Evolutionary conservation across 1,140 invertebrate genomes (phyloP).

Genomic region (Bombus waltoni): DNA sequence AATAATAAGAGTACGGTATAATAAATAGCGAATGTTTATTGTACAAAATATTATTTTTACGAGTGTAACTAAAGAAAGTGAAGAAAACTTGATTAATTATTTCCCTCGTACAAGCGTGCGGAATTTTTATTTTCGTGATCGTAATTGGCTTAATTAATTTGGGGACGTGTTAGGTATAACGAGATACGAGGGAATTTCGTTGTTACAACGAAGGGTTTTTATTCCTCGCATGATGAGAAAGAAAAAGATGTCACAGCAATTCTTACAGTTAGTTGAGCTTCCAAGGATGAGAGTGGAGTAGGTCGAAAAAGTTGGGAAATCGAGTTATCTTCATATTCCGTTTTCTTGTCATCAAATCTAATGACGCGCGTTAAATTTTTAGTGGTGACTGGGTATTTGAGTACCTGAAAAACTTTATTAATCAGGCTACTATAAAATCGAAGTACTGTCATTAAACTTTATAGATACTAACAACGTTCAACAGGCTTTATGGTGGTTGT

Average conservation of each 20-base stretch:
- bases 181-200: not conserved
- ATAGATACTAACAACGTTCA: not conserved
- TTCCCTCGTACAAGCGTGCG: too few relatives aligned
- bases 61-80: too few relatives aligned
- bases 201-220: not conserved
- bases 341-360: conserved; percentile 1
- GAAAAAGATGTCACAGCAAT: conserved; percentile 12
- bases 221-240: not conserved
- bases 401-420: not conserved
- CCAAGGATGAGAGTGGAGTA: not conserved
- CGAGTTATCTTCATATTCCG: not conserved
- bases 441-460: not conserved
- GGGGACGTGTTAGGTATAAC: not conserved
- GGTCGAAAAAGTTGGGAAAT: not conserved
- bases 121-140: not conserved
- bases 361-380: not conserved
- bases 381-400: not conserved
- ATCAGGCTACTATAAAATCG: not conserved
- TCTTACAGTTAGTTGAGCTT: not conserved
- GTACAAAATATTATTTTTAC: too few relatives aligned
- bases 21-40: too few relatives aligned
- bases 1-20: too few relatives aligned
- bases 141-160: not conserved
- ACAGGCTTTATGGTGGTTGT: not conserved
- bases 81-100: not conserved